Evolutionary conservation across 2,888 invertebrate species (phyloP).

Genomic region (Nysson spinosus): DNA sequence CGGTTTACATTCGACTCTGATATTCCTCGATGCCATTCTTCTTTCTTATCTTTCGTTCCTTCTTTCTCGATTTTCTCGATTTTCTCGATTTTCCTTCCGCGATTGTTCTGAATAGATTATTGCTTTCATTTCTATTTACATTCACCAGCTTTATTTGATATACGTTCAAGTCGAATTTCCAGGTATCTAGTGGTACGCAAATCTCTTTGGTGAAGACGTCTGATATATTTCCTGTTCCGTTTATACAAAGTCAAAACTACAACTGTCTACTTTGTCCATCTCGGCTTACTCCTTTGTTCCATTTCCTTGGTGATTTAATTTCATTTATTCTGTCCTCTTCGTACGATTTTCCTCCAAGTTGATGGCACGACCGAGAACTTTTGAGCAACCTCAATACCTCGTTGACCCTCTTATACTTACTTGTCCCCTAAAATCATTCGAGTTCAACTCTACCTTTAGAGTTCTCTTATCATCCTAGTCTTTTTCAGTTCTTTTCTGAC

Average conservation of each 20-base stretch:
- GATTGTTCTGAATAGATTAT: too few species aligned
- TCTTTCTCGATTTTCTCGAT: background rate
- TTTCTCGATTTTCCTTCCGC: background rate
- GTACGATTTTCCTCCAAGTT: background rate
- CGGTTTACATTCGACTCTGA: slow-evolving; percentile 34
- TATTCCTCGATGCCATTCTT: slow-evolving; percentile 18
- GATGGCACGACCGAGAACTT: background rate
- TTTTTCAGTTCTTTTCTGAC: slow-evolving; percentile 47
- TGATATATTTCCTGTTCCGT: too few species aligned
- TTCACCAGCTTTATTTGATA: background rate
- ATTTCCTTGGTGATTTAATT: slow-evolving; percentile 19
- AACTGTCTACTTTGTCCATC: too few species aligned
- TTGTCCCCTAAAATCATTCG: slow-evolving; percentile 9
- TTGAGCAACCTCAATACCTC: slow-evolving; percentile 25
- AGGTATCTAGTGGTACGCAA: too few species aligned
- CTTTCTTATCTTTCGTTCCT: background rate
- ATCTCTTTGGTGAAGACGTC: too few species aligned
- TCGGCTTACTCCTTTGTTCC: background rate
- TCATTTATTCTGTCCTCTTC: slow-evolving; percentile 8
- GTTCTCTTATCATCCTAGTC: background rate
- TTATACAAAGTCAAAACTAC: too few species aligned
- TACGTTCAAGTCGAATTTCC: too few species aligned
- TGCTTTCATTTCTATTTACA: background rate
- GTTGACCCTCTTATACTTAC: slow-evolving; percentile 11
- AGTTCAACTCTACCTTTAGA: slow-evolving; percentile 12